Conservation (phyloP, 2,888 invertebrate species). For the Nemurella pictetii region DNA sequence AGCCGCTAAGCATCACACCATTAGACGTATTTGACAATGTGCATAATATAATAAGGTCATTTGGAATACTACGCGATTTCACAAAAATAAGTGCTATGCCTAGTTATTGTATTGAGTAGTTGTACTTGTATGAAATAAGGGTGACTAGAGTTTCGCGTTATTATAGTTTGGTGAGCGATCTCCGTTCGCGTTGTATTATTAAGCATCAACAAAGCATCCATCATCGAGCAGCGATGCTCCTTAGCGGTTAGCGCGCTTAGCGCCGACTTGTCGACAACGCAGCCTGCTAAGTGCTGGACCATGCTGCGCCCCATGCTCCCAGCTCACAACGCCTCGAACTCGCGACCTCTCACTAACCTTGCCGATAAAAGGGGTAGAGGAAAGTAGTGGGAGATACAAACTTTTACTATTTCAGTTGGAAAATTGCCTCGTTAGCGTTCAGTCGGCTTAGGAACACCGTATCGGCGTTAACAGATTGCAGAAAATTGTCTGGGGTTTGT, state of each 20-base stretch:
- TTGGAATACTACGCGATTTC: no score
- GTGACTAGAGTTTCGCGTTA: no score
- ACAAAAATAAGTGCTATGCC: no score
- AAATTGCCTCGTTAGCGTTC: background rate
- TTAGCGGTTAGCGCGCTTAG: no score
- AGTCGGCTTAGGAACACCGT: background rate
- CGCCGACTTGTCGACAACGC: background rate
- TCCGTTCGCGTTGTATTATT: no score
- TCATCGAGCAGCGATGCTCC: background rate
- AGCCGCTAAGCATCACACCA: no score
- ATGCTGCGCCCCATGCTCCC: background rate
- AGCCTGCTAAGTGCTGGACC: background rate
- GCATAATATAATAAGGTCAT: no score
- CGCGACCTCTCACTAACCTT: background rate
- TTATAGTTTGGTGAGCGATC: no score
- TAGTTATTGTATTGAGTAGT: no score
- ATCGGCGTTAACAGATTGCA: background rate
- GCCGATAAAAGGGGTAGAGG: background rate
- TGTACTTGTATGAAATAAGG: no score
- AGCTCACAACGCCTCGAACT: background rate
- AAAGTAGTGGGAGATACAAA: slow-evolving; percentile 23
- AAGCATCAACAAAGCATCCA: background rate
- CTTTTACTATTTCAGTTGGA: slow-evolving; percentile 22
- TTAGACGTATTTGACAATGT: no score
- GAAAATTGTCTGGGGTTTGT: background rate